These are phyloP conservation scores for Myxocyprinus asiaticus DNA, from an alignment of 2,113 vertebrate genomes.

Conservation along the genomic window DNA sequence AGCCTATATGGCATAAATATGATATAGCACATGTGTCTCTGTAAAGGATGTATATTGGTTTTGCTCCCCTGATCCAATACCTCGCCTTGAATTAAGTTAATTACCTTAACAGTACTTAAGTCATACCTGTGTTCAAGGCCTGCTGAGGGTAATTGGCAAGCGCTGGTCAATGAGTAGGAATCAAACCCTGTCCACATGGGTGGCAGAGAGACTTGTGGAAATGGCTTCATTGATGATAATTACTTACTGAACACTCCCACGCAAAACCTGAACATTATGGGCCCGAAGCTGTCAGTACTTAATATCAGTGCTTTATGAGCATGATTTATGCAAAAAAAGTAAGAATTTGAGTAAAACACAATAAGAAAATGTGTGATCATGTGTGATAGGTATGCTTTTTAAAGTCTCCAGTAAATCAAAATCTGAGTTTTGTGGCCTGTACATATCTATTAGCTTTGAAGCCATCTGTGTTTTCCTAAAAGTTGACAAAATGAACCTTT, in stretches of 20 bases:
- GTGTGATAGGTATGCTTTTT: too few species aligned
- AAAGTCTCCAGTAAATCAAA: too few species aligned
- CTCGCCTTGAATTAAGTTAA: constrained; percentile 37
- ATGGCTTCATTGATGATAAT: constrained; percentile 31
- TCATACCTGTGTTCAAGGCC: constrained; percentile 23
- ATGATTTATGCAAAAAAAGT: too few species aligned
- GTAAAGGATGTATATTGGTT: neutral
- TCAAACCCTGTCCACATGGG: constrained; percentile 48
- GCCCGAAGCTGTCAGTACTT: neutral
- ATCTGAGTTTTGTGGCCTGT: too few species aligned
- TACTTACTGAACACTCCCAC: constrained; percentile 9
- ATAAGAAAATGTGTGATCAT: too few species aligned
- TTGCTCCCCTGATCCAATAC: neutral
- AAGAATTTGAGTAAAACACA: too few species aligned
- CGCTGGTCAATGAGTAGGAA: constrained; percentile 53
- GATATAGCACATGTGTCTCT: neutral
- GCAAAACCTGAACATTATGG: too few species aligned
- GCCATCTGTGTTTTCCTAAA: too few species aligned
- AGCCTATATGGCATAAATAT: neutral
- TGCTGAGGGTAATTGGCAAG: constrained; percentile 53
- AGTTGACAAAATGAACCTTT: too few species aligned
- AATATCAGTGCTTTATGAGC: constrained; percentile 10
- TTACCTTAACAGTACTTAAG: constrained; percentile 21
- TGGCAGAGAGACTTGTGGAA: constrained; percentile 17
- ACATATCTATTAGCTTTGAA: too few species aligned